Base-by-base conservation (phyloP, 1,140 invertebrate species). In the Pinna nobilis region DNA sequence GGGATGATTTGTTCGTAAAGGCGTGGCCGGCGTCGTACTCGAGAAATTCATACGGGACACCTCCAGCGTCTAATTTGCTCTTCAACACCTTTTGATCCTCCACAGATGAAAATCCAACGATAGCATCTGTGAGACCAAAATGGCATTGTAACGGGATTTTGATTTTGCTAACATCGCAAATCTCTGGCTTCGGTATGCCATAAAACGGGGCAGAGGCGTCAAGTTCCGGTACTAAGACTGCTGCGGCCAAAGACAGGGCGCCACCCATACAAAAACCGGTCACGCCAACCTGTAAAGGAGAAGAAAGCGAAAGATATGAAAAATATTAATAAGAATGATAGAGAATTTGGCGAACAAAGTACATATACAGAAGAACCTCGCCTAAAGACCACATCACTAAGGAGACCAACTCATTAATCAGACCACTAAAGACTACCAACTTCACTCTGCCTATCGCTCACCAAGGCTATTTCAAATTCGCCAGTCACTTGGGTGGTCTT, bases 181-280 rank as follows among this genome's bases (percentile, higher is more conserved):
- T 68, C 9, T 65, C 49, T 9, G 63, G 49, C 2, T 66, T 72
- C 9, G 82, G 82, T 53, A 85, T 83, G 18, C 86, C 86, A 57
- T 88, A 87, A 69, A 88, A 88, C 2, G 86, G 85, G 7, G 77
- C 83, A 28, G 80, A 76, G 1, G 86, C 83, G 55, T 78, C 78
- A 1, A 87, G 61, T 11, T 41, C 59, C 37, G n/a, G n/a, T 63
- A 25, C n/a, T 3, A 78, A 41, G 0, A 73, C 83, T 3, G 85
- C 85, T 1, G 84, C 69, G 2, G 84, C 83, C 35, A 86, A 66
- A n/a, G 76, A 51, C 35, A 87, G 71, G 3, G 85, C 85, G 13
- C 85, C 85, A n/a, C 85, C 85, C 85, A 87, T 87, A 57, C 85
- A 87, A 67, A 87, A 87, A 1, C 85, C 85, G 1, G 81, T 84